Percentiles rank a stretch among this genome's conserved stretches.
phyloP scores from a whole-genome alignment of 2,888 invertebrate genomes.

The Chrysotoxum bicinctum region DNA sequence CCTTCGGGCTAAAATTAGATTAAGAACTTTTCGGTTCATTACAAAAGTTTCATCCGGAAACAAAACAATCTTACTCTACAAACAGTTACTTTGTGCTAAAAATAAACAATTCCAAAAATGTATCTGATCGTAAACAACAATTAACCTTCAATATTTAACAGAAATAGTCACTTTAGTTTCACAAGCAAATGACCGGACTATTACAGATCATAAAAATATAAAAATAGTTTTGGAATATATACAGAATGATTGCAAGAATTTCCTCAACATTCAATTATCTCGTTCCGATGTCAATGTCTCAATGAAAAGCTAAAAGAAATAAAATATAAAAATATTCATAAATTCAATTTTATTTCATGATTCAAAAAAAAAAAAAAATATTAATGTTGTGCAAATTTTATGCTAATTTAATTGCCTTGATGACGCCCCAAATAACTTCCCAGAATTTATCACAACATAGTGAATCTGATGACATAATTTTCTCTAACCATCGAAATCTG shows the following conservation, averaged over 20 bases:
- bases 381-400: conserved; percentile 68
- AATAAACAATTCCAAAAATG: conserved; percentile 4
- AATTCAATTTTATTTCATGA: too few relatives aligned
- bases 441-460: too few relatives aligned
- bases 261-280: neutral
- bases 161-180: conserved; percentile 22
- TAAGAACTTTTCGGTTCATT: neutral
- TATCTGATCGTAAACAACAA: neutral
- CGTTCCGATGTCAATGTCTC: conserved; percentile 45
- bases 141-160: conserved; percentile 20
- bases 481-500: conserved; percentile 5
- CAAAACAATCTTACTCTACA: neutral
- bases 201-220: conserved; percentile 8
- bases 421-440: neutral
- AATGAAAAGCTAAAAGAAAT: conserved; percentile 12
- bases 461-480: neutral
- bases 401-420: conserved; percentile 33
- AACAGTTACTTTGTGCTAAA: neutral
- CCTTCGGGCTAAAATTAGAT: neutral
- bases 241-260: conserved; percentile 21
- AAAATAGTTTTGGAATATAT: conserved; percentile 30
- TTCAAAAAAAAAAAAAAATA: neutral
- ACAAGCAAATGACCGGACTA: conserved; percentile 33
- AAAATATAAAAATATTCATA: conserved; percentile 20
- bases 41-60: conserved; percentile 3